Conservation (phyloP, 2,113 vertebrate species). For the Hyaena hyaena region DNA sequence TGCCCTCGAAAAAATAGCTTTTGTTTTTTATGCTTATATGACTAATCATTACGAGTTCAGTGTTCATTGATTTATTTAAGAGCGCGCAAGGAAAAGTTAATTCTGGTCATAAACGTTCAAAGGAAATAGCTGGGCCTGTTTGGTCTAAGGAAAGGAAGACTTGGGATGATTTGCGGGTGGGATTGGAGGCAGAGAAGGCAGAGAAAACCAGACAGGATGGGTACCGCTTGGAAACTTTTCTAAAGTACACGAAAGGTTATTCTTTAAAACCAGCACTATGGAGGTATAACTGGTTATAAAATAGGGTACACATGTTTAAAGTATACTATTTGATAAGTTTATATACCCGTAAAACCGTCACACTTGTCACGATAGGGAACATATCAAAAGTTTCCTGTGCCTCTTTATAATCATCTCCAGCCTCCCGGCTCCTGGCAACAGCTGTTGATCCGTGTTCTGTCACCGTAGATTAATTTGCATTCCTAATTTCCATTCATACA, state of each 20-base stretch:
- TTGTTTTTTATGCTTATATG: background rate
- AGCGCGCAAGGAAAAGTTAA: slow-evolving; percentile 18
- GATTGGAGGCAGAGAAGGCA: background rate
- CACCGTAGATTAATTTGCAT: background rate
- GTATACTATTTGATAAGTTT: background rate
- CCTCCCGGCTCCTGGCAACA: background rate
- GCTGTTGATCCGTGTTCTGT: background rate
- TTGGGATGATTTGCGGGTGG: background rate
- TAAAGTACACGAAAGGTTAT: background rate
- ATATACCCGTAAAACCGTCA: background rate
- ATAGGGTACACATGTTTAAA: background rate
- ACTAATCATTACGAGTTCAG: slow-evolving; percentile 2
- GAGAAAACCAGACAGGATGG: background rate
- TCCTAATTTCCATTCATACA: background rate
- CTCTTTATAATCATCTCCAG: background rate
- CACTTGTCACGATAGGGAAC: background rate
- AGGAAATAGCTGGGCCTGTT: slow-evolving; percentile 46
- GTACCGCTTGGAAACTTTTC: background rate
- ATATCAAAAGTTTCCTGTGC: background rate
- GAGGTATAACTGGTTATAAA: slow-evolving; percentile 9
- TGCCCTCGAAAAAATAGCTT: background rate
- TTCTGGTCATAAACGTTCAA: slow-evolving; percentile 37
- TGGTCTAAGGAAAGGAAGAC: slow-evolving; percentile 8
- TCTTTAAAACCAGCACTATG: background rate
- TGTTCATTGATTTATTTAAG: slow-evolving; percentile 49